Percentiles rank a stretch among this genome's conserved stretches.
Evolutionary conservation across 2,797 vertebrate genomes (phyloP).

Genomic region (Aythya fuligula): DNA sequence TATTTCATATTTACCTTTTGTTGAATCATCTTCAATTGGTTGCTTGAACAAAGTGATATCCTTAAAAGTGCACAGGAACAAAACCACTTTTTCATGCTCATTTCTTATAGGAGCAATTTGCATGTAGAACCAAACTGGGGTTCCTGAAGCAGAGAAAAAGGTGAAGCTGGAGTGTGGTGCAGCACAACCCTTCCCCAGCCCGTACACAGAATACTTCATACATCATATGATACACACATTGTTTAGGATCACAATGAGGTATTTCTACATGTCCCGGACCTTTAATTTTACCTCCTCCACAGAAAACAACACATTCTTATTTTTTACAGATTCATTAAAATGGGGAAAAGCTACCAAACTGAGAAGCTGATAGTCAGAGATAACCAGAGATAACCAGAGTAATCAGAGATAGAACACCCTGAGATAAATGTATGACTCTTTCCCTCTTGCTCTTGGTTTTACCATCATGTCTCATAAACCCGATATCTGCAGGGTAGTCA

Average conservation of each 20-base stretch:
- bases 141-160: conserved; percentile 81
- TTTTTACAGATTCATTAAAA: background rate
- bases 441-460: background rate
- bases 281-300: background rate
- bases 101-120: conserved; percentile 98
- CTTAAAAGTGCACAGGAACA: conserved; percentile 97
- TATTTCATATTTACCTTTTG: conserved; percentile 86
- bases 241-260: background rate
- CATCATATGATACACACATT: background rate
- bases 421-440: background rate
- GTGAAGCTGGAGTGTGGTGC: background rate
- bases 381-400: background rate
- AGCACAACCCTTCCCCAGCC: background rate
- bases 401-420: background rate
- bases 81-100: conserved; percentile 96
- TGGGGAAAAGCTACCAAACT: background rate
- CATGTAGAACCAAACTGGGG: conserved; percentile 98
- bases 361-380: background rate
- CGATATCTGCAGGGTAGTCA: background rate
- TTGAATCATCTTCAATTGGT: conserved; percentile 95
- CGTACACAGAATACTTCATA: background rate
- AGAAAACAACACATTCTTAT: background rate
- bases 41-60: conserved; percentile 98
- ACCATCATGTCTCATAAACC: background rate
- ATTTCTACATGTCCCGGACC: background rate